phyloP scores from a whole-genome alignment of 2,888 invertebrate genomes.

The Apamea epomidion region DNA sequence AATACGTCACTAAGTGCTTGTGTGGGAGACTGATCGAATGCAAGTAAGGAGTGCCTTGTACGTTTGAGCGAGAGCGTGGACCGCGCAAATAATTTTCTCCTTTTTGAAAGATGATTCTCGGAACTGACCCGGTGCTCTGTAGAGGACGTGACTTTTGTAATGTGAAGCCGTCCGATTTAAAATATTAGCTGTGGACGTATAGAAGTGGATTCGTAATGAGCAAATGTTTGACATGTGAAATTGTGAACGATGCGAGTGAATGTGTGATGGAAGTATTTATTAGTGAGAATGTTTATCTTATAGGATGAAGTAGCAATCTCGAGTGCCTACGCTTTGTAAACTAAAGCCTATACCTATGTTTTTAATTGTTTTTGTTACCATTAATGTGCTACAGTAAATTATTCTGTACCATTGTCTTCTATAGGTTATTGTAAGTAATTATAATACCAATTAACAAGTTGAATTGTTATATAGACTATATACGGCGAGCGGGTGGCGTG shows the following conservation, averaged over 20 bases:
- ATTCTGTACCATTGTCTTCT: conserved; percentile 89
- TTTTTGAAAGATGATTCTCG: conserved; percentile 81
- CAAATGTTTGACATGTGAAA: conserved; percentile 72
- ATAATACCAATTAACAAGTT: conserved; percentile 90
- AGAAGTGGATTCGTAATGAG: conserved; percentile 68
- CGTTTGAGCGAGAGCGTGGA: conserved; percentile 76
- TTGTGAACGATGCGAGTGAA: conserved; percentile 76
- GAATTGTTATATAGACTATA: conserved; percentile 87
- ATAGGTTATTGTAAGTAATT: conserved; percentile 86
- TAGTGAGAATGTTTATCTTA: conserved; percentile 88
- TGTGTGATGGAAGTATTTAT: conserved; percentile 88
- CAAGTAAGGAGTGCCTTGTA: conserved; percentile 76
- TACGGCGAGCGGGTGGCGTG: conserved; percentile 72
- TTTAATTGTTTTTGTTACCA: conserved; percentile 90
- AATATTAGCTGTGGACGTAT: conserved; percentile 78
- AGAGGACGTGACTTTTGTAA: conserved; percentile 87
- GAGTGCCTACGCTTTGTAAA: conserved; percentile 91
- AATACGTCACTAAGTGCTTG: conserved; percentile 71
- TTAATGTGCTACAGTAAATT: conserved; percentile 87
- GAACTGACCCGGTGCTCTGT: conserved; percentile 90
- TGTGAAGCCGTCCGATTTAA: conserved; percentile 87
- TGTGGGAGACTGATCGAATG: conserved; percentile 84
- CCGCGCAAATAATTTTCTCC: conserved; percentile 81
- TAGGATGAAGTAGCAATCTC: conserved; percentile 90
- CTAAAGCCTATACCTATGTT: conserved; percentile 87